Evolutionary conservation across 1,140 invertebrate species (phyloP), one percentile per base, ranked within the genome.

Genomic region (Aphis gossypii): DNA sequence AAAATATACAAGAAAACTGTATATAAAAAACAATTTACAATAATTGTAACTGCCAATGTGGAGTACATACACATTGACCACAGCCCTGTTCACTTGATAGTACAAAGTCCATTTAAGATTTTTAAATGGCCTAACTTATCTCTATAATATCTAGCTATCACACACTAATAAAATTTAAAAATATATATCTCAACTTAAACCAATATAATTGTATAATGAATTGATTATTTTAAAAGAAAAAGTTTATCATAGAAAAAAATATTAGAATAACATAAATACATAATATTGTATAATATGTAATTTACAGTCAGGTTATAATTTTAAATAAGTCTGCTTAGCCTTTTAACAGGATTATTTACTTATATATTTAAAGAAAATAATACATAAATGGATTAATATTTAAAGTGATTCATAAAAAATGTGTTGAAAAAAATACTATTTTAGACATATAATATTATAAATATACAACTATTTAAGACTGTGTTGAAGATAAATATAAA

Each of bases 331-430:
- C 7, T 7, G 38, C 38, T 83, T 83, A 21, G 35, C 82, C 18
- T 83, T 83, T 8, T 38, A 83, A 38, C 23, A 83, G 38, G n/a
- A 83, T 83, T 83, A 83, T 83, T 83, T 38, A 35, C n/a, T 82
- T 7, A 82, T 41, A 11, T 25, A 7, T 86, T 46, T 46, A 46
- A 86, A 46, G 25, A 86, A 46, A 30, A 30, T 30, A 86, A 86
- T 46, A 46, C 84, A 44, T 46, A 86, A 86, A 86, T 86, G 41
- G 23, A 86, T 86, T 87, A 87, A 87, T n/a, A 87, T 87, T 87
- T 48, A 87, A 87, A 48, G 25, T 87, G 84, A 87, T 48, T 87
- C 44, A 46, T n/a, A 51, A 51, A 51, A 51, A 51, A 51, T 46
- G 46, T 30, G 23, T 86, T 25, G 46, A 7, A 46, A 86, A 41